These are phyloP conservation scores for Electrona antarctica DNA, from an alignment of 2,113 vertebrate genomes.

Conservation along the genomic window DNA sequence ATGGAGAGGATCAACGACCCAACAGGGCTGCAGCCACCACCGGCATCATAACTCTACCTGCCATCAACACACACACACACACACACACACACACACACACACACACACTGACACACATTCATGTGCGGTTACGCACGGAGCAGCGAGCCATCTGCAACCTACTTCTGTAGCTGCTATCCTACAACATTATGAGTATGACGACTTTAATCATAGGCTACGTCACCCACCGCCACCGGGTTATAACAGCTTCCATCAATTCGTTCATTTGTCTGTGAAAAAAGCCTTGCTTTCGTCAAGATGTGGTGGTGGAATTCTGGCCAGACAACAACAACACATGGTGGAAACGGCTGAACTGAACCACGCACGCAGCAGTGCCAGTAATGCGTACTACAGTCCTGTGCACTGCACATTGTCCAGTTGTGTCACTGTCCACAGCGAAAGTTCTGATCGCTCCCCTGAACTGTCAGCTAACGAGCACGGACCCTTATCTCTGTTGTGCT, in stretches of 20 bases:
- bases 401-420: background rate
- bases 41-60: background rate
- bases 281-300: background rate
- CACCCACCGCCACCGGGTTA: background rate
- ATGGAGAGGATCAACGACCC: background rate
- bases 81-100: too few species aligned
- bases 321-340: background rate
- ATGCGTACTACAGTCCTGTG: background rate
- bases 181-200: constrained; percentile 3
- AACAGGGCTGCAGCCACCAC: background rate
- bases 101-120: background rate
- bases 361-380: background rate
- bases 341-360: constrained; percentile 1
- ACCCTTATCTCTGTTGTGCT: background rate
- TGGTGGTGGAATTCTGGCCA: constrained; percentile 12
- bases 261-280: background rate
- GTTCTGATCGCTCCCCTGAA: background rate
- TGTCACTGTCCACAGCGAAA: constrained; percentile 15
- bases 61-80: too few species aligned
- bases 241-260: background rate
- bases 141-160: background rate
- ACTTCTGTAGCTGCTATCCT: background rate
- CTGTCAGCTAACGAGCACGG: background rate
- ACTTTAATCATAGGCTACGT: background rate
- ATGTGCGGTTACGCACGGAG: background rate